phyloP scores from a whole-genome alignment of 2,797 vertebrate genomes.

The Macropodus opercularis region DNA sequence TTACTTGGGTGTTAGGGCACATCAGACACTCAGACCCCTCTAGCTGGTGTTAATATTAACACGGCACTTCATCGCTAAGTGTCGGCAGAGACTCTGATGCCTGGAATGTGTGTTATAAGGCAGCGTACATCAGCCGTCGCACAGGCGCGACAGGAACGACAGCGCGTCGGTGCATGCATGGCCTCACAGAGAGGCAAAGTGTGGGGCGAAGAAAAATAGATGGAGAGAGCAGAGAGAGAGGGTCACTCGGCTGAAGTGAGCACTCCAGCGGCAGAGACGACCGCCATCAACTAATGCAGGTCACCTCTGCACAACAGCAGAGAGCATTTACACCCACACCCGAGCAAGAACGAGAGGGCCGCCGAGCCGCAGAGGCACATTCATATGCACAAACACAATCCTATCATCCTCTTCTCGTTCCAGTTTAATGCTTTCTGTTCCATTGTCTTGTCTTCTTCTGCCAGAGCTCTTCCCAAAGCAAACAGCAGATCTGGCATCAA shows the following conservation, averaged over 20 bases:
- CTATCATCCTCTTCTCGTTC: slow-evolving; percentile 32
- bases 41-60: slow-evolving; percentile 70
- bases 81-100: slow-evolving; percentile 44
- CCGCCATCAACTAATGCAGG: slow-evolving; percentile 62
- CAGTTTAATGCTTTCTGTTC: slow-evolving; percentile 35
- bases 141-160: slow-evolving; percentile 63
- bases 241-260: slow-evolving; percentile 72
- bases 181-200: slow-evolving; percentile 64
- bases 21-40: slow-evolving; percentile 45
- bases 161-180: slow-evolving; percentile 61
- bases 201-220: slow-evolving; percentile 46
- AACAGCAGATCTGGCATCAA: slow-evolving; percentile 76
- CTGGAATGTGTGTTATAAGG: slow-evolving; percentile 59
- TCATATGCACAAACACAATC: slow-evolving; percentile 55
- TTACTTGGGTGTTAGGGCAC: slow-evolving; percentile 54
- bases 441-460: slow-evolving; percentile 42
- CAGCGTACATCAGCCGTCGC: slow-evolving; percentile 56
- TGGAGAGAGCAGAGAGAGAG: slow-evolving; percentile 53
- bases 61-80: slow-evolving; percentile 48
- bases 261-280: slow-evolving; percentile 61
- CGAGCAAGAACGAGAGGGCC: slow-evolving; percentile 13
- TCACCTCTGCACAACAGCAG: slow-evolving; percentile 60
- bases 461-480: slow-evolving; percentile 68
- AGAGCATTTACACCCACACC: slow-evolving; percentile 61
- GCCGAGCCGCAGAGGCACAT: slow-evolving; percentile 41